A percentile compares a stretch with the other conserved stretches of the same genome.
These are phyloP conservation scores for Aporrectodea caliginosa DNA, from an alignment of 1,140 invertebrate species.

Conservation along the genomic window DNA sequence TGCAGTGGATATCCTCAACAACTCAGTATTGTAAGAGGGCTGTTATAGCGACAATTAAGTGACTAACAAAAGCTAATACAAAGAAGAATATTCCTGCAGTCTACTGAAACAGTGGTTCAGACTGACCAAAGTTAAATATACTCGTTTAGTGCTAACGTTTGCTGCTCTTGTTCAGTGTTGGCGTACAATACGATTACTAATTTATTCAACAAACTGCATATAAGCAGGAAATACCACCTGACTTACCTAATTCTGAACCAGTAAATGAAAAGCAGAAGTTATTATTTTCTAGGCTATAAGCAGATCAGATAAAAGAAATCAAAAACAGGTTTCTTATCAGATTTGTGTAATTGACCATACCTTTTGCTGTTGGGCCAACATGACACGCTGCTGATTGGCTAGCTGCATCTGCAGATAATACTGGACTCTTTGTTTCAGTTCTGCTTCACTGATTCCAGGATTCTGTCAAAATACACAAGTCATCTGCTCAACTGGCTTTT, in stretches of 20 bases:
- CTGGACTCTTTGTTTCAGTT: neutral
- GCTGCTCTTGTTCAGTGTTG: too few species aligned
- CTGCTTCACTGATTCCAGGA: neutral
- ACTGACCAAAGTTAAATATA: too few species aligned
- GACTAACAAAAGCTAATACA: too few species aligned
- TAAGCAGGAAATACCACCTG: too few species aligned
- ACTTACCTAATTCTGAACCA: too few species aligned
- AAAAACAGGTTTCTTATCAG: neutral
- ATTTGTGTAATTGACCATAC: too few species aligned
- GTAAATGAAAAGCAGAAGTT: too few species aligned
- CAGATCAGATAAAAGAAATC: neutral
- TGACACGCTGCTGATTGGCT: neutral
- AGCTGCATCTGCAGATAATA: slow-evolving; percentile 2
- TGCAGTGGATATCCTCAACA: neutral
- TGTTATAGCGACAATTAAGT: too few species aligned
- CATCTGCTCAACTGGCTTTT: too few species aligned
- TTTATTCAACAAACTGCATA: neutral
- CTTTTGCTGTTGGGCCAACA: neutral
- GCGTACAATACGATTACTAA: neutral
- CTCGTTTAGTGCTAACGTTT: too few species aligned
- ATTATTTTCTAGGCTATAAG: neutral
- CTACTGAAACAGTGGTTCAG: too few species aligned
- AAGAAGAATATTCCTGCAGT: too few species aligned
- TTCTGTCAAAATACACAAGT: slow-evolving; percentile 3
- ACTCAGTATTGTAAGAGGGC: neutral